Percentiles rank a stretch among this genome's conserved stretches.
Evolutionary conservation across 2,797 vertebrate species (phyloP).

Genomic region (Australoheros facetus): DNA sequence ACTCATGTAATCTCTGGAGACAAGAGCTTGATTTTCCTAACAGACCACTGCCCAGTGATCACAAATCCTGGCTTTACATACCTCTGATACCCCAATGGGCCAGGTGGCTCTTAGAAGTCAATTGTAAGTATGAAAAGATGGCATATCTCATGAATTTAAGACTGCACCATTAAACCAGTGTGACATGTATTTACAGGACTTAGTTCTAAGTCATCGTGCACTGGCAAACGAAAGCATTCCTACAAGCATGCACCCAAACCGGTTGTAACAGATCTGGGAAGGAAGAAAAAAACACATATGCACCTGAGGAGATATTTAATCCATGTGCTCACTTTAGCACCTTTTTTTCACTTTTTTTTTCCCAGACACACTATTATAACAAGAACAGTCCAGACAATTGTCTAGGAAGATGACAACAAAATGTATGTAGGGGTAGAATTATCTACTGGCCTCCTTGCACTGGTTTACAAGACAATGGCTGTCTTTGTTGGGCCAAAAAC

Average conservation of each 20-base stretch:
- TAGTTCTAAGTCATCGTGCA: background rate
- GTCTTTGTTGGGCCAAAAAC: constrained; percentile 35
- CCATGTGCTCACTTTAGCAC: constrained; percentile 1
- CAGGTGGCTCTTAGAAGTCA: background rate
- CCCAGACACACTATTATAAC: background rate
- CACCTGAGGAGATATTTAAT: constrained; percentile 31
- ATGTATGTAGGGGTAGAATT: background rate
- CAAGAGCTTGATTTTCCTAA: constrained; percentile 69
- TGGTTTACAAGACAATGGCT: constrained; percentile 26
- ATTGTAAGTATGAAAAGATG: background rate
- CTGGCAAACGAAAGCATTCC: background rate
- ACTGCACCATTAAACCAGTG: constrained; percentile 59
- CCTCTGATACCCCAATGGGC: background rate
- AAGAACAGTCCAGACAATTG: constrained; percentile 7
- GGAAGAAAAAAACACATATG: constrained; percentile 1
- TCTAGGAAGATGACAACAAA: constrained; percentile 1
- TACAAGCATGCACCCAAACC: constrained; percentile 62
- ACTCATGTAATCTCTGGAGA: constrained; percentile 48
- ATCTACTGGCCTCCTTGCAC: background rate
- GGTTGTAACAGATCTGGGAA: constrained; percentile 61
- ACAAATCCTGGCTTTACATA: constrained; percentile 55
- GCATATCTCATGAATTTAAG: background rate
- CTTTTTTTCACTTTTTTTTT: background rate
- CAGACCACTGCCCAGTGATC: constrained; percentile 39
- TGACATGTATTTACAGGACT: constrained; percentile 38